phyloP scores from a whole-genome alignment of 2,113 vertebrate genomes.

The Nyctereutes procyonoides region DNA sequence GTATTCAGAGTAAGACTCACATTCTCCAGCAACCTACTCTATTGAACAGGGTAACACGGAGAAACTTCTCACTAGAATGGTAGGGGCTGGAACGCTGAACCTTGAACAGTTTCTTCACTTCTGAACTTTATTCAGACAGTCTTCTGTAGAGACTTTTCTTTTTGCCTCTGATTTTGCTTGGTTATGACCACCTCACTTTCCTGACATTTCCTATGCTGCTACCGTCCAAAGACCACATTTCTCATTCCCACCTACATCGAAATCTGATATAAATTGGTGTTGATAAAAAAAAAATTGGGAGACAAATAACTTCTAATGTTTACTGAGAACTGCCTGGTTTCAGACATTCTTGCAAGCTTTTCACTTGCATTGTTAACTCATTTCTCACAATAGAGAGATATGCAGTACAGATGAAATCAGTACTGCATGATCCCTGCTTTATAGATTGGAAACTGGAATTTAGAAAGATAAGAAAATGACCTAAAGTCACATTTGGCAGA shows the following conservation, averaged over 20 bases:
- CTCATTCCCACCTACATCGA: neutral
- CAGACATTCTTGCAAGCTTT: neutral
- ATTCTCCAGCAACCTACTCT: neutral
- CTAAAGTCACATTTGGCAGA: neutral
- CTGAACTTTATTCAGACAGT: neutral
- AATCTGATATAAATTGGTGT: neutral
- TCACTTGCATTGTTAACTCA: neutral
- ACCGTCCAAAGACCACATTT: neutral
- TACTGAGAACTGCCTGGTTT: neutral
- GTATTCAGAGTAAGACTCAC: slow-evolving; percentile 13
- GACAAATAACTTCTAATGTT: neutral
- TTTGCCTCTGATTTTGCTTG: neutral
- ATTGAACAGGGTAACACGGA: neutral
- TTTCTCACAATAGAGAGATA: neutral
- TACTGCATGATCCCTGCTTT: neutral
- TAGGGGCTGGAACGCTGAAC: neutral
- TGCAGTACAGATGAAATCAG: neutral
- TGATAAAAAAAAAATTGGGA: neutral
- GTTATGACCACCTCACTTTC: neutral
- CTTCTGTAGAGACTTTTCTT: neutral
- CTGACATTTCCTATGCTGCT: neutral
- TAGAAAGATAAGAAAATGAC: neutral
- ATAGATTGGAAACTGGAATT: neutral
- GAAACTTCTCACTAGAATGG: neutral
- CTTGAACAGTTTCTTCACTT: neutral